Evolutionary conservation across 2,113 vertebrate genomes (phyloP), one percentile per base, ranked within the genome.

Genomic region (Poicephalus gulielmi): DNA sequence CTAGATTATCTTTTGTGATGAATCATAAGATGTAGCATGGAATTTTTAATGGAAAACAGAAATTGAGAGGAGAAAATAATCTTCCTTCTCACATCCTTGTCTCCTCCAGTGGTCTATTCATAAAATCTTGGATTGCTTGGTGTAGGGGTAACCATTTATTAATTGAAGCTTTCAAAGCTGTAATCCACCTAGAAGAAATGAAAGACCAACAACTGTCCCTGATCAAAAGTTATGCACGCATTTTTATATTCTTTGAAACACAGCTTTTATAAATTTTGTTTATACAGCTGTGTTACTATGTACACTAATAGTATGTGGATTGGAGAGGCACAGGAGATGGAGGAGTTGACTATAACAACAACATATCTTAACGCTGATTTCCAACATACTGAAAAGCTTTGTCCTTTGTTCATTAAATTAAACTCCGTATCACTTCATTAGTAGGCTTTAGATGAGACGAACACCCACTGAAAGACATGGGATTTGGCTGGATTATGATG

Each of bases 91-190:
- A 99, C 98, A 99, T 99, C 85, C 98, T 98, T 24, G 98, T 99
- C 96, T 99, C 98, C 52, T 99, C 98, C 28, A 98, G 90, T 41
- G 98, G 98, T 17, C 88, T 97, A 57, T 96, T 99, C 97, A 98
- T 98, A 93, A 98, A 99, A 91, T 99, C 98, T 88, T 99, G 98
- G 94, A 99, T 98, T 75, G 98, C 98, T 83, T 98, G 98, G 78
- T 99, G 98, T 47, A 99, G 95, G 55, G 98, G 99, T 86, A 99
- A 83, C 99, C 99, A 99, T 95, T 99, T 99, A 83, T 97, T 98
- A 94, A 99, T 98, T 17, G 99, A 99, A 13, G 97, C 94, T 97
- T 97, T 98, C 91, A 99, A 95, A 71, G 99, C 98, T 83, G 97
- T 94, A 83, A 99, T 99, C 99, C 99, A 99, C 71, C 99, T 99